phyloP scores from a whole-genome alignment of 2,797 vertebrate genomes.

The Glossophaga mutica region DNA sequence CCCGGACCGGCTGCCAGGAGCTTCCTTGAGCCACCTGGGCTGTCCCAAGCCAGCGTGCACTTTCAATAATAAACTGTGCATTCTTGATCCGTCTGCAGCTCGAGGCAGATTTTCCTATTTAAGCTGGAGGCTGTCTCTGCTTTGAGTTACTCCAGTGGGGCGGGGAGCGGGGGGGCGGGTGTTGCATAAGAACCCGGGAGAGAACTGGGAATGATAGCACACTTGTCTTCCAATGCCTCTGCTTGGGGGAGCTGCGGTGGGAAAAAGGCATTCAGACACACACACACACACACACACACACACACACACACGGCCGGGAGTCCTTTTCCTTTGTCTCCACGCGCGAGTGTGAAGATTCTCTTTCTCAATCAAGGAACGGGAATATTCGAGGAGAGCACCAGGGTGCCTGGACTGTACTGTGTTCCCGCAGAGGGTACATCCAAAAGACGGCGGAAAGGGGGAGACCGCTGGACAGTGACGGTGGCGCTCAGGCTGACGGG shows the following conservation, averaged over 20 bases:
- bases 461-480: too few relatives aligned
- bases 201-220: neutral
- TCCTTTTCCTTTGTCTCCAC: neutral
- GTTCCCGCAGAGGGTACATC: neutral
- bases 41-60: conserved; percentile 37
- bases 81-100: conserved; percentile 59
- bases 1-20: conserved; percentile 44
- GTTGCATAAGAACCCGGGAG: conserved; percentile 28
- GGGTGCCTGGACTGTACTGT: neutral
- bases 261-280: conserved; percentile 5
- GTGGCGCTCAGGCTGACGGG: neutral
- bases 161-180: too few relatives aligned
- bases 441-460: neutral
- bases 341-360: neutral
- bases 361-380: neutral
- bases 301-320: neutral
- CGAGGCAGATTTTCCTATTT: conserved; percentile 63
- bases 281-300: neutral
- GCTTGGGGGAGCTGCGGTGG: neutral
- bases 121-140: conserved; percentile 64
- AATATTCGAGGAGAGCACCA: neutral
- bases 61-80: conserved; percentile 72
- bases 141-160: conserved; percentile 48
- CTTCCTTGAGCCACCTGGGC: conserved; percentile 59
- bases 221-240: neutral